Evolutionary conservation across 53 echinoderm and acorn worm species (phyloP), one percentile per base, ranked within the genome.

Genomic region (Hippasteria phrygiana): DNA sequence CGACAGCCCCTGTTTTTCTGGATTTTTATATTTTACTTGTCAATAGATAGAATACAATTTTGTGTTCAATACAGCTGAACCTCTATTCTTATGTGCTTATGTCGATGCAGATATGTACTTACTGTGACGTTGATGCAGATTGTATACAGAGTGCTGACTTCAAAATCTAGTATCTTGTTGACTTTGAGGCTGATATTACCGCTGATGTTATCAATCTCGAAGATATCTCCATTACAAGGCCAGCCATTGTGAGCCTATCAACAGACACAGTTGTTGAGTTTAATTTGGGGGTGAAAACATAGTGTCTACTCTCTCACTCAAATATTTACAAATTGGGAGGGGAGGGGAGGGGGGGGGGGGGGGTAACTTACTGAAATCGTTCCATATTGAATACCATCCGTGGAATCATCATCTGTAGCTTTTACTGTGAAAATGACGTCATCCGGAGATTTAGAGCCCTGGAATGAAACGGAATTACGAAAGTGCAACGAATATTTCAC

Each of bases 71-170:
- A n/a, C n/a, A n/a, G n/a, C n/a, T n/a, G 17, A 69, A 22, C 11
- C 33, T 37, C 7, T 2, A 16, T 69, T 69, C 6, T 36, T 35
- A 31, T 37, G 18, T 33, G 4, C 18, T 4, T n/a, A 9, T 48
- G 7, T 9, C 7, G n/a, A 32, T 34, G 5, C 18, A 32, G 22
- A 1, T 11, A 50, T 26, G 6, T 27, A 83, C 91, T 83, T 41
- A 93, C 93, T 59, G 14, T 33, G 34, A 77, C 93, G 4, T 29
- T 13, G 72, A 93, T 67, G 46, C 93, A 93, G 82, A 93, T 71
- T 24, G 51, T 79, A 73, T 91, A 93, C 79, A 88, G 78, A 4
- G 91, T 87, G 59, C 64, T 71, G 3, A 22, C 35, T 11, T 87
- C 93, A 75, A 91, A 93, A 75, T 93, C 81, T 42, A 93, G 51